Evolutionary conservation across 2,113 vertebrate genomes (phyloP).

Genomic region (Saimiri boliviensis): DNA sequence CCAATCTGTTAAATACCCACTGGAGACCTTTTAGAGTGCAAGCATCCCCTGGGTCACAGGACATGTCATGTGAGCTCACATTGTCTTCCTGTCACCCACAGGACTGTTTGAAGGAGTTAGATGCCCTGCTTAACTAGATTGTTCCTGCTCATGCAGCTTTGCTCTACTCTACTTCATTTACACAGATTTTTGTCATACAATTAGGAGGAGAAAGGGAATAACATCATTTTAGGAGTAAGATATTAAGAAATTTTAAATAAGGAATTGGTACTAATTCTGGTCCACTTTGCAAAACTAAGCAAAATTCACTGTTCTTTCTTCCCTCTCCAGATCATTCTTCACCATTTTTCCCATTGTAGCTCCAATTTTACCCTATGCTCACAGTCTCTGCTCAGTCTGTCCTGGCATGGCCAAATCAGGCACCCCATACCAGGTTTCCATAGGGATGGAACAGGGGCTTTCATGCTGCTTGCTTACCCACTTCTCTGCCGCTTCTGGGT

Average conservation of each 20-base stretch:
- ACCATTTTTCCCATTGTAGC: neutral
- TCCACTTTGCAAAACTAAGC: neutral
- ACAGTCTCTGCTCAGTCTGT: neutral
- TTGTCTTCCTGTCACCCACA: neutral
- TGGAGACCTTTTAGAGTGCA: neutral
- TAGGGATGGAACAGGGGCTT: neutral
- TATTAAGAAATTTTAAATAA: constrained; percentile 1
- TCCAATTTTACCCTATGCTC: neutral
- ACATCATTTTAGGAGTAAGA: neutral
- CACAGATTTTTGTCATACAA: neutral
- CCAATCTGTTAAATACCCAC: neutral
- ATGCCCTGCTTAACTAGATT: neutral
- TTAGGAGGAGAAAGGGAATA: neutral
- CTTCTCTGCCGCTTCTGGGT: neutral
- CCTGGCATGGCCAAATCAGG: neutral
- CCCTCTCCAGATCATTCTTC: neutral
- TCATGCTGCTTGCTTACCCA: neutral
- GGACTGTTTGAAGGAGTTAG: neutral
- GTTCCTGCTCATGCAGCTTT: neutral
- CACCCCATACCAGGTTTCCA: neutral
- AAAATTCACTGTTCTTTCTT: neutral
- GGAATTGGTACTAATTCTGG: neutral
- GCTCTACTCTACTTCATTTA: neutral
- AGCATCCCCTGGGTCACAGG: neutral
- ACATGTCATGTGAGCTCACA: rapidly evolving